Percentiles rank a stretch among this genome's conserved stretches.
Conservation (phyloP, 2,888 invertebrate species). For the Athalia cordata region DNA sequence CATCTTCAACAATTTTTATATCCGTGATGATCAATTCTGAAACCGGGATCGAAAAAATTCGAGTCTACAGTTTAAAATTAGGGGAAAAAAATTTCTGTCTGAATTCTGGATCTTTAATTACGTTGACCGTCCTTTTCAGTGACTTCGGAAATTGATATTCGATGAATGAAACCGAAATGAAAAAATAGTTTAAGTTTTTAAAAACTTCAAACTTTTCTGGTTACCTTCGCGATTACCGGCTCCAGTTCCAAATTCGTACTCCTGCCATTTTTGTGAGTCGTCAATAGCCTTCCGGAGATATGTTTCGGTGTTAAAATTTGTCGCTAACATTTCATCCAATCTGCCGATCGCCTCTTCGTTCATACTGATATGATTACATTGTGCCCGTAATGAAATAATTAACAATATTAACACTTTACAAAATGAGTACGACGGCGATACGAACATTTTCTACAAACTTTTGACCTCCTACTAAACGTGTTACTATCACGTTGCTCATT, state of each 20-base stretch:
- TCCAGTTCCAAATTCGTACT: constrained; percentile 67
- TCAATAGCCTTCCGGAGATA: constrained; percentile 48
- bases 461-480: constrained; percentile 17
- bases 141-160: not conserved
- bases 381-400: constrained; percentile 34
- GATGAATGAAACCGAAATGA: not conserved
- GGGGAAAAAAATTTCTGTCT: not conserved
- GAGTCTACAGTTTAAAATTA: not conserved
- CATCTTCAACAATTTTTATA: constrained; percentile 50
- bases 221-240: constrained; percentile 73
- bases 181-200: constrained; percentile 42
- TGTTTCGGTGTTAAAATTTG: constrained; percentile 19
- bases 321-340: constrained; percentile 42
- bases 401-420: constrained; percentile 3
- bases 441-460: constrained; percentile 17
- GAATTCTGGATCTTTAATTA: not conserved
- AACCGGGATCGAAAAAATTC: not conserved
- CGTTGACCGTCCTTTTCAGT: too few species aligned
- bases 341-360: constrained; percentile 15
- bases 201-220: constrained; percentile 28
- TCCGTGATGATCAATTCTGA: constrained; percentile 58
- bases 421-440: not conserved
- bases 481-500: not conserved
- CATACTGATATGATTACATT: constrained; percentile 19
- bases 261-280: constrained; percentile 62